phyloP scores from a whole-genome alignment of 2,888 invertebrate species.

The Drosophila putrida region DNA sequence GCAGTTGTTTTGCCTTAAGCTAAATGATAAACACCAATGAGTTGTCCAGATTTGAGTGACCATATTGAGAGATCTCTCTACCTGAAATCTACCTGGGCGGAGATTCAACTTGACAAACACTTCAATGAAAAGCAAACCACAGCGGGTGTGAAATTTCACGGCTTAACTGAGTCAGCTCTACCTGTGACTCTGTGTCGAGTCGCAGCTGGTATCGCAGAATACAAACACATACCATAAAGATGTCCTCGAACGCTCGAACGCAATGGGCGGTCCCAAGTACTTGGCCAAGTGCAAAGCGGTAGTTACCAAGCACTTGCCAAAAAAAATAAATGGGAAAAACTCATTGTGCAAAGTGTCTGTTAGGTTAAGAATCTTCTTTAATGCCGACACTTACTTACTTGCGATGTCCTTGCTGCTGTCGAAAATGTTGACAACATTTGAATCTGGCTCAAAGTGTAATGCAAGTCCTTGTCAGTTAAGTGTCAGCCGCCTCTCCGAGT shows the following conservation, averaged over 20 bases:
- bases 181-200: conserved; percentile 26
- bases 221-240: conserved; percentile 22
- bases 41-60: conserved; percentile 37
- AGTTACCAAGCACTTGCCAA: conserved; percentile 56
- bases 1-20: conserved; percentile 15
- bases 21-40: conserved; percentile 38
- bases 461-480: conserved; percentile 64
- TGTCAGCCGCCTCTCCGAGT: conserved; percentile 25
- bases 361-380: conserved; percentile 42
- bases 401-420: conserved; percentile 40
- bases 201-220: conserved; percentile 31
- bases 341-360: conserved; percentile 42
- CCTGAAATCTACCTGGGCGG: conserved; percentile 28
- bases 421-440: conserved; percentile 17
- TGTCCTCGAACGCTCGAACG: conserved; percentile 31
- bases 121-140: conserved; percentile 59
- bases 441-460: conserved; percentile 24
- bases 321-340: conserved; percentile 27
- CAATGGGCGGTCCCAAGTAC: conserved; percentile 55
- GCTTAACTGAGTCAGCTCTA: conserved; percentile 49
- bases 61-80: conserved; percentile 26
- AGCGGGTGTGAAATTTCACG: conserved; percentile 77
- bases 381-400: conserved; percentile 38
- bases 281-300: conserved; percentile 52
- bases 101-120: conserved; percentile 46